Conservation (phyloP, 1,140 invertebrate genomes). For the Onthophagus taurus region DNA sequence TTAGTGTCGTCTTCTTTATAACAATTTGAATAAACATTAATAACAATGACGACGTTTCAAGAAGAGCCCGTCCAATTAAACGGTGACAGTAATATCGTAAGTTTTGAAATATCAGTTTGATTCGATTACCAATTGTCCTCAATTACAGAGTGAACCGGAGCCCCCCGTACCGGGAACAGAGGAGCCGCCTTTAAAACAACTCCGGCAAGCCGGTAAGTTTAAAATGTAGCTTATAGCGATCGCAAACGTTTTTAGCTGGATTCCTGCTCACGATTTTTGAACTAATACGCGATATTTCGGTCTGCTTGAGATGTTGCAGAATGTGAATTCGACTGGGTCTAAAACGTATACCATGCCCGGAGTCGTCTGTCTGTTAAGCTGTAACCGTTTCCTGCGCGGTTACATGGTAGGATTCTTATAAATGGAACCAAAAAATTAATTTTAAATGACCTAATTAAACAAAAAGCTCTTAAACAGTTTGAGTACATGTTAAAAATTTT, state of each 20-base stretch:
- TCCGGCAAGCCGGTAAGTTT: constrained; percentile 28
- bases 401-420: constrained; percentile 38
- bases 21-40: too few species aligned
- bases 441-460: too few species aligned
- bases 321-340: constrained; percentile 31
- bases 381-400: constrained; percentile 34
- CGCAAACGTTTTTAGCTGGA: too few species aligned
- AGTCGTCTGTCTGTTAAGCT: constrained; percentile 27
- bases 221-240: constrained; percentile 15
- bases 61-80: constrained; percentile 23
- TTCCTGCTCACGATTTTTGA: too few species aligned
- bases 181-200: constrained; percentile 26
- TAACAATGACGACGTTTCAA: constrained; percentile 31
- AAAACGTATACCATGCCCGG: constrained; percentile 26
- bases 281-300: constrained; percentile 35
- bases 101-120: constrained; percentile 11
- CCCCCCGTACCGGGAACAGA: constrained; percentile 34
- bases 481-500: constrained; percentile 11
- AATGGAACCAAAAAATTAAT: too few species aligned
- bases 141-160: constrained; percentile 20
- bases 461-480: constrained; percentile 9
- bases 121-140: background rate
- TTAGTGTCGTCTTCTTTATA: too few species aligned
- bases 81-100: constrained; percentile 16
- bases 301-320: constrained; percentile 41